phyloP scores from a whole-genome alignment of 2,888 invertebrate genomes.

The Drosophila greeni region DNA sequence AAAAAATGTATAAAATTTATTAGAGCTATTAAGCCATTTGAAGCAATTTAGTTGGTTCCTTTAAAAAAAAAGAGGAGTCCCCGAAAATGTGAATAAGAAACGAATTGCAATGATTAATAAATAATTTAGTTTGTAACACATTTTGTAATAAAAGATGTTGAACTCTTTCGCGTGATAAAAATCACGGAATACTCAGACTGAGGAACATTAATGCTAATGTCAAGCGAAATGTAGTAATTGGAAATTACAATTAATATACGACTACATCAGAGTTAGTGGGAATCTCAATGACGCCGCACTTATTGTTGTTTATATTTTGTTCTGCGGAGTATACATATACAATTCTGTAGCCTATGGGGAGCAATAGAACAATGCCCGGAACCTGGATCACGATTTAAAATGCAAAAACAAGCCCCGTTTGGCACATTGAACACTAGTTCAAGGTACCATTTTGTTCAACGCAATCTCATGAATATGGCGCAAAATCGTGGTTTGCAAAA shows the following conservation, averaged over 20 bases:
- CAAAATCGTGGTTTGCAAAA: constrained; percentile 22
- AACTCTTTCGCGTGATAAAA: too few species aligned
- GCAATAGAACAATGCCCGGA: constrained; percentile 14
- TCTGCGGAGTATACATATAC: not conserved
- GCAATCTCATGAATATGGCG: constrained; percentile 13
- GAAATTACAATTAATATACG: not conserved
- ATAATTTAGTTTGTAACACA: not conserved
- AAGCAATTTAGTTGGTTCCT: not conserved
- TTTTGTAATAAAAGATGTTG: not conserved
- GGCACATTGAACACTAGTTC: constrained; percentile 29
- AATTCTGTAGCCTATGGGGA: not conserved
- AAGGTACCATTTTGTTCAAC: constrained; percentile 22
- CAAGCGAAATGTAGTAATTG: not conserved
- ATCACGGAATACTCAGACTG: too few species aligned
- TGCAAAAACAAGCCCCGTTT: constrained; percentile 10
- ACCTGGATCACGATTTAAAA: constrained; percentile 13
- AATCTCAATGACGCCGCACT: constrained; percentile 4
- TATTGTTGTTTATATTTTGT: constrained; percentile 5
- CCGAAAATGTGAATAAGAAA: not conserved
- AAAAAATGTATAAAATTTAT: not conserved
- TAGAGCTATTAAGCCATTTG: not conserved
- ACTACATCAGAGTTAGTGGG: constrained; percentile 6
- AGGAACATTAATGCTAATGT: constrained; percentile 1
- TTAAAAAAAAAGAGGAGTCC: not conserved
- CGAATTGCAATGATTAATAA: too few species aligned